These are phyloP conservation scores for Teleiodes luculella DNA, from an alignment of 2,888 invertebrate species.

Conservation along the genomic window DNA sequence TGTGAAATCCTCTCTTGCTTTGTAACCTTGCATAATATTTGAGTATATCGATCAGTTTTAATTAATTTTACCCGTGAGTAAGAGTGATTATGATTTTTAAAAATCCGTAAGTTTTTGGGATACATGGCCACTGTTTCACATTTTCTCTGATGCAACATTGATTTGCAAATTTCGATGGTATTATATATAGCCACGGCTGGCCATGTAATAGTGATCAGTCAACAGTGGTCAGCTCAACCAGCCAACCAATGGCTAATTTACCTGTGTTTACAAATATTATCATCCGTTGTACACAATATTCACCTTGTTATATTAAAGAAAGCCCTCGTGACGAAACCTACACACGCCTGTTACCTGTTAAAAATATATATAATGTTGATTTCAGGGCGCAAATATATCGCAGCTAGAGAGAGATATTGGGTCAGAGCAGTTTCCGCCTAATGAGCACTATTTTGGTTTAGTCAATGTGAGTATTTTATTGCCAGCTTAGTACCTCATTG, in stretches of 20 bases:
- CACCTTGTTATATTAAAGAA: no score
- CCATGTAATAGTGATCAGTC: no score
- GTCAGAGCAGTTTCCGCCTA: slow-evolving; percentile 97
- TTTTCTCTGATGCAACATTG: slow-evolving; percentile 5
- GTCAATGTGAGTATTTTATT: slow-evolving; percentile 93
- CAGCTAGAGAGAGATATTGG: slow-evolving; percentile 99
- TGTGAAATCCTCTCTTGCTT: slow-evolving; percentile 21
- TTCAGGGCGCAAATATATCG: slow-evolving; percentile 98
- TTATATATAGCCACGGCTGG: no score
- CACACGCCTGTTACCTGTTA: no score
- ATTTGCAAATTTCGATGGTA: no score
- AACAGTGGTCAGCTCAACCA: no score
- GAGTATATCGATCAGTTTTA: neutral
- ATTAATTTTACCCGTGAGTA: neutral
- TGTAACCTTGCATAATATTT: neutral
- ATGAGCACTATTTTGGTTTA: slow-evolving; percentile 99
- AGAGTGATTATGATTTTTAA: neutral
- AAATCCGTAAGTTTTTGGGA: neutral
- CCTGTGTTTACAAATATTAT: no score
- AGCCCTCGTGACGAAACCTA: no score
- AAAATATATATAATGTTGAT: no score
- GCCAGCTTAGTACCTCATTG: neutral
- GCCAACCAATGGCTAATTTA: no score
- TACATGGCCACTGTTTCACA: neutral
- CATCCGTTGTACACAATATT: no score